Base-by-base conservation (phyloP, 2,888 invertebrate species). In the Scaptomyza caliginosa region DNA sequence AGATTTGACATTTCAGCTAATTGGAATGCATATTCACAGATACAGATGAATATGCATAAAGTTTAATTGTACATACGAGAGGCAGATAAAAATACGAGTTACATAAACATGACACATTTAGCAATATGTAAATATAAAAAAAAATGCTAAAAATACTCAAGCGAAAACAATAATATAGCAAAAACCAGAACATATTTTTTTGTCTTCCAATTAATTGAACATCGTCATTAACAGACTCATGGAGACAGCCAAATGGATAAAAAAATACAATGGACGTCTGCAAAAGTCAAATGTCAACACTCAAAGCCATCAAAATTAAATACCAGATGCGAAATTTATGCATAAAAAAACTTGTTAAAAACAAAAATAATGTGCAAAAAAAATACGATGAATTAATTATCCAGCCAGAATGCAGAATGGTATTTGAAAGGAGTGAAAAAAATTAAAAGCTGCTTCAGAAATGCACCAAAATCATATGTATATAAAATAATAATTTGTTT, bases 1-100 rank as follows among this genome's bases (percentile, higher is more conserved):
- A 48, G 48, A 49, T 51, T 57, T 60, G 50, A 43, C 38, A 74
- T 74, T 67, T 45, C 51, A 55, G 55, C 59, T 78, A 74, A 74
- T 74, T 74, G 51, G 38, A 40, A 68, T 68, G 58, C 52, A 45
- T 16, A 46, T 10, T 16, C 42, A 19, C 11, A 30, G 16, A 16
- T 36, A 11, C 49, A 24, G 5, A 4, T 24, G 21, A 16, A 17
- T 4, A 21, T 46, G 10, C 8, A 17, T 17, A n/a, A 8, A 24
- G 7, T 45, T 0, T n/a, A 28, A 34, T 3, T 1, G n/a, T 30
- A 16, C 32, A 16, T 16, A 7, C 13, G 8, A 16, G 16, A 16
- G 7, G 16, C 32, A 13, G 13, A 26, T n/a, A 21, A 8, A 26
- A 19, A 54, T 52, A 2, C 3, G 2, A 23, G 10, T 3, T 39